Evolutionary conservation across 30 jellyfish, hydroid and myxozoan genomes (phyloP).

Genomic region (Cassiopea xamachana): DNA sequence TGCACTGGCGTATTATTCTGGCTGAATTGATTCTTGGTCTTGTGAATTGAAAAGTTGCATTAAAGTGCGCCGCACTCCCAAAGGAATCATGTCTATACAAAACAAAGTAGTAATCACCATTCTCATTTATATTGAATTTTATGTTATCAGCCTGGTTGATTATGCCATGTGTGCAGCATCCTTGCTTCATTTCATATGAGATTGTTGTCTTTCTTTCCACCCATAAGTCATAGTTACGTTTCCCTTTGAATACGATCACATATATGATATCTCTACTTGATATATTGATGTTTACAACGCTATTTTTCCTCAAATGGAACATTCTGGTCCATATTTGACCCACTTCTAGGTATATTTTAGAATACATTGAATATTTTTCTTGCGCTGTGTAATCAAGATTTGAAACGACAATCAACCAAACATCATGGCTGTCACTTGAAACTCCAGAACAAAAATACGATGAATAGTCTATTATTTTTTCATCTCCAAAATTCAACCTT

Average conservation of each 20-base stretch:
- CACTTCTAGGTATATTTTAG: constrained; percentile 14
- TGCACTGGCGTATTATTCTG: constrained; percentile 55
- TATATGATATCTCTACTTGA: constrained; percentile 39
- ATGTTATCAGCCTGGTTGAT: background rate
- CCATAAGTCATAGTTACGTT: constrained; percentile 67
- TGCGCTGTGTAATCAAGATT: background rate
- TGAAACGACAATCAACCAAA: constrained; percentile 53
- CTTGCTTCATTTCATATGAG: constrained; percentile 37
- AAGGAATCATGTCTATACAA: constrained; percentile 35
- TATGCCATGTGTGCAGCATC: constrained; percentile 55
- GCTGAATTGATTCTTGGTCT: constrained; percentile 67
- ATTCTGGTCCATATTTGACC: constrained; percentile 73
- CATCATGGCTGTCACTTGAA: constrained; percentile 16
- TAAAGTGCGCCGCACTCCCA: constrained; percentile 39
- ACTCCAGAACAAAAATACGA: constrained; percentile 78
- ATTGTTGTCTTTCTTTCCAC: constrained; percentile 64
- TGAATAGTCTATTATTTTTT: constrained; percentile 51
- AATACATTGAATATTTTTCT: constrained; percentile 29
- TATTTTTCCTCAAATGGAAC: constrained; percentile 53
- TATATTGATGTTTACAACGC: constrained; percentile 30
- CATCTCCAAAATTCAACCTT: constrained; percentile 72
- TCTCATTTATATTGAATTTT: constrained; percentile 5
- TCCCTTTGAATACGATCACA: constrained; percentile 62
- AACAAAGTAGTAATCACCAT: constrained; percentile 47
- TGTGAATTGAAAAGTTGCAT: constrained; percentile 14